A percentile compares a stretch with the other conserved stretches of the same genome.
phyloP scores from a whole-genome alignment of 2,113 vertebrate species.

The Tachysurus vachellii region DNA sequence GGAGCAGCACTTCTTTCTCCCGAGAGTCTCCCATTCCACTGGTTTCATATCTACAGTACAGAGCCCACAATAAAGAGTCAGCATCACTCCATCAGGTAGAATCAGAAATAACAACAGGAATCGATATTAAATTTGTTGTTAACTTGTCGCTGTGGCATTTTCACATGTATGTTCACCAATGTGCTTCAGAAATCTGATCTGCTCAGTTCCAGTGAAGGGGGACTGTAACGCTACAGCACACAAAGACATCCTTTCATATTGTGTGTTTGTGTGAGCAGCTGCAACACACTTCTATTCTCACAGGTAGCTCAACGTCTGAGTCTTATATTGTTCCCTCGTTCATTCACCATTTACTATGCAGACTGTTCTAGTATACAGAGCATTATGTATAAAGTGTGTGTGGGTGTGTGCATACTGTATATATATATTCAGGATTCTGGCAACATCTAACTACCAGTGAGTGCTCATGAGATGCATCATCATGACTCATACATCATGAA shows the following conservation, averaged over 20 bases:
- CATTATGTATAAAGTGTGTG: neutral
- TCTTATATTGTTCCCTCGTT: neutral
- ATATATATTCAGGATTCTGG: too few species aligned
- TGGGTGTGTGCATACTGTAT: too few species aligned
- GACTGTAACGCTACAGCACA: neutral
- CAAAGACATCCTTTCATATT: neutral
- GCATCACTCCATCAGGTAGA: neutral
- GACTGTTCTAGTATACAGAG: neutral
- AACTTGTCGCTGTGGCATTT: neutral
- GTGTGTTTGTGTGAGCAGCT: neutral
- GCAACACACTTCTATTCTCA: neutral
- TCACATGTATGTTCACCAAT: neutral
- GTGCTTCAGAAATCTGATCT: neutral
- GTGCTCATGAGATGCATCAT: too few species aligned
- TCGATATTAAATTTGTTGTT: neutral
- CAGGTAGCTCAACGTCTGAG: neutral
- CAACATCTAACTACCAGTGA: too few species aligned
- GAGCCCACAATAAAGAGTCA: neutral
- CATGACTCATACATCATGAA: too few species aligned
- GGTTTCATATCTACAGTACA: conserved; percentile 84
- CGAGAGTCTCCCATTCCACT: conserved; percentile 92
- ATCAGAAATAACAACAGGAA: neutral
- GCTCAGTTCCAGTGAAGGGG: neutral
- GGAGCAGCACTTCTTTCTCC: conserved; percentile 90
- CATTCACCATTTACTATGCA: neutral